phyloP scores from a whole-genome alignment of 2,113 vertebrate genomes.

The Cranoglanis bouderius region DNA sequence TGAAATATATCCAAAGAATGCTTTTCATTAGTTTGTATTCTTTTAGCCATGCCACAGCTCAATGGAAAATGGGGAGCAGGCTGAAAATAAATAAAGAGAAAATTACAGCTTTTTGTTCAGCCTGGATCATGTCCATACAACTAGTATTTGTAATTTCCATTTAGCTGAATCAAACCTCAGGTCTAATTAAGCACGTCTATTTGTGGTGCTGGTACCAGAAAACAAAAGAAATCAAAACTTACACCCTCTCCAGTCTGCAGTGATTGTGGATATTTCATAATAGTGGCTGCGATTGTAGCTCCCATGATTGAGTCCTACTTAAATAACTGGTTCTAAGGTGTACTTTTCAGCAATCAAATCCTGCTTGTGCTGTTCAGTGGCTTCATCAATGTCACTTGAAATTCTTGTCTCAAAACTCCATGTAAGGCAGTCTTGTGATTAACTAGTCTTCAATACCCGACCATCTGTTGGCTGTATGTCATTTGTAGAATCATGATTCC shows the following conservation, averaged over 20 bases:
- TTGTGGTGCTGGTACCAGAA: constrained; percentile 38
- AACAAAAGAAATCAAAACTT: constrained; percentile 57
- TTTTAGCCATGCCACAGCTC: constrained; percentile 12
- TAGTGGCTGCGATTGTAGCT: constrained; percentile 55
- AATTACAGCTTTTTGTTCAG: constrained; percentile 49
- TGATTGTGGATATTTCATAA: constrained; percentile 62
- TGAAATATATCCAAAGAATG: constrained; percentile 2
- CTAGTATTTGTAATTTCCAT: constrained; percentile 40
- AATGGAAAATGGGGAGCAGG: neutral
- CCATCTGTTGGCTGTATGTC: constrained; percentile 5
- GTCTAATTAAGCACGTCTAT: constrained; percentile 38
- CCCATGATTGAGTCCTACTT: constrained; percentile 62
- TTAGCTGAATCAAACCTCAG: constrained; percentile 41
- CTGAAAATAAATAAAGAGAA: constrained; percentile 37
- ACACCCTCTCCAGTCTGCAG: constrained; percentile 36
- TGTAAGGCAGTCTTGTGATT: constrained; percentile 20
- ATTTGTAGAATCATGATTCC: neutral
- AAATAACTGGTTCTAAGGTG: constrained; percentile 51
- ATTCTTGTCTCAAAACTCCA: constrained; percentile 20
- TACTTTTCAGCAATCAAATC: constrained; percentile 62
- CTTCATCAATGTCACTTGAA: constrained; percentile 9
- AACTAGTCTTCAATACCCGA: constrained; percentile 9
- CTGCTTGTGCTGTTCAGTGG: constrained; percentile 46
- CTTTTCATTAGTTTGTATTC: constrained; percentile 33
- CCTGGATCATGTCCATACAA: constrained; percentile 33